Evolutionary conservation across 2,113 vertebrate species (phyloP).

Genomic region (Sapajus apella): DNA sequence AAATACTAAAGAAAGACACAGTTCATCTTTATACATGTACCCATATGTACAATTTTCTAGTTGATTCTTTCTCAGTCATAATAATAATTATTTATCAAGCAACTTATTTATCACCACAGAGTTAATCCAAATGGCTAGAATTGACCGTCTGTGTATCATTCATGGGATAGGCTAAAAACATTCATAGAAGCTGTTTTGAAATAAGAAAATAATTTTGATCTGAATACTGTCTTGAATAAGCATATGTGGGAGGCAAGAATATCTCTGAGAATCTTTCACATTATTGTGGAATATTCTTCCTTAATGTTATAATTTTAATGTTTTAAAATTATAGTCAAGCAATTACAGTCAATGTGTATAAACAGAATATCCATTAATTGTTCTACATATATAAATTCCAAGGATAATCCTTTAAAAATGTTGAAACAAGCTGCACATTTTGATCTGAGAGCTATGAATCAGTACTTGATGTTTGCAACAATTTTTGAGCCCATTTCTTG

Average conservation of each 20-base stretch:
- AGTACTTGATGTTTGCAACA: not conserved
- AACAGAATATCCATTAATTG: not conserved
- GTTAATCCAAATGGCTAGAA: not conserved
- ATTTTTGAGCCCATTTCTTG: slow-evolving; percentile 16
- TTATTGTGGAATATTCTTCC: not conserved
- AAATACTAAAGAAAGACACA: not conserved
- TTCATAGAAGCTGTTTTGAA: not conserved
- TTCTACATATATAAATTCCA: not conserved
- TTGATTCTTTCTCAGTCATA: not conserved
- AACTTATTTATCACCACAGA: not conserved
- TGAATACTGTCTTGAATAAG: not conserved
- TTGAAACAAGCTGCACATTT: not conserved
- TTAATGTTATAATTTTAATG: not conserved
- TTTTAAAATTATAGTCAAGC: not conserved
- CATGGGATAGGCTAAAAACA: not conserved
- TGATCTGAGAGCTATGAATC: not conserved
- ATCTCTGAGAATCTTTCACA: not conserved
- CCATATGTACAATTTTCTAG: not conserved
- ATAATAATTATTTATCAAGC: not conserved
- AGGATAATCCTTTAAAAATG: not conserved
- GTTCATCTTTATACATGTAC: not conserved
- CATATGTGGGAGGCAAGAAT: not conserved
- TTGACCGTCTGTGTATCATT: not conserved
- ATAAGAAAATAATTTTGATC: not conserved
- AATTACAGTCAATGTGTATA: not conserved